Evolutionary conservation across 2,113 vertebrate species (phyloP).

Genomic region (Meleagris gallopavo): DNA sequence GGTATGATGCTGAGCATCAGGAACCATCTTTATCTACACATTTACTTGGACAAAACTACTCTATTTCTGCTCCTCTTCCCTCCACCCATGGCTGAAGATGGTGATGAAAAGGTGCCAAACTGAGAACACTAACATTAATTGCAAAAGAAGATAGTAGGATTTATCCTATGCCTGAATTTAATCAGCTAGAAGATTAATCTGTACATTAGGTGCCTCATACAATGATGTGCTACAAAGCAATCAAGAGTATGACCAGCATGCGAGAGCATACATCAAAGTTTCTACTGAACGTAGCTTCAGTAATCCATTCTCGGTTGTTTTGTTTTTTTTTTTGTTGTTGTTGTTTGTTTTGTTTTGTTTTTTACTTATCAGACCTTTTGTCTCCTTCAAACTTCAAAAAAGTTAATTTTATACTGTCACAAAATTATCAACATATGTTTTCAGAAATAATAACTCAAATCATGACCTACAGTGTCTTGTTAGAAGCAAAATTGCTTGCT

Average conservation of each 20-base stretch:
- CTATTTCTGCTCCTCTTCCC: background rate
- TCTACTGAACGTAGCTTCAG: background rate
- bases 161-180: background rate
- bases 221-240: background rate
- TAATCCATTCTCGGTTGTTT: background rate
- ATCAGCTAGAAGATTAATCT: background rate
- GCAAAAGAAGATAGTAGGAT: background rate
- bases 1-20: background rate
- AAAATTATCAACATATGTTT: background rate
- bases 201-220: background rate
- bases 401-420: background rate
- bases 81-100: background rate
- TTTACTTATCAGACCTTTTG: background rate
- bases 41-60: background rate
- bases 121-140: background rate
- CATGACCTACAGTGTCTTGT: background rate
- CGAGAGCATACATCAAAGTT: background rate
- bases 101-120: background rate
- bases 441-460: conserved; percentile 1
- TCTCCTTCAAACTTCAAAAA: background rate
- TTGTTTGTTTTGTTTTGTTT: too few species aligned
- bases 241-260: fast-evolving
- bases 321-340: background rate
- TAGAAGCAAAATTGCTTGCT: background rate
- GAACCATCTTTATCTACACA: background rate